Percentiles rank a stretch among this genome's conserved stretches.
Conservation (phyloP, 2,113 vertebrate species). For the Halichoeres trimaculatus region DNA sequence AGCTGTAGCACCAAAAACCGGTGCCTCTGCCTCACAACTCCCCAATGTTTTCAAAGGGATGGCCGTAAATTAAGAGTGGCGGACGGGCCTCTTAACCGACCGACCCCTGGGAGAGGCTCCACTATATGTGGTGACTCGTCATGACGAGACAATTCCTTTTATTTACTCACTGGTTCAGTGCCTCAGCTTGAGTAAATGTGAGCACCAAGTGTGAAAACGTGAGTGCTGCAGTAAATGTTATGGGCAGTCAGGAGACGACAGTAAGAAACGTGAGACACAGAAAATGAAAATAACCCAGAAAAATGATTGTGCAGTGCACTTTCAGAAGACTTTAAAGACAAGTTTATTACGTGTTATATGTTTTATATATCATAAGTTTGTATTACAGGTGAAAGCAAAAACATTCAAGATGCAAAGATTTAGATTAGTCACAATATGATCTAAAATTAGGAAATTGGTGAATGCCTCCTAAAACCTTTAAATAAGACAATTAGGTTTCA, state of each 20-base stretch:
- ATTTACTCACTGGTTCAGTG: constrained; percentile 53
- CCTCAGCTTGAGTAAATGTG: constrained; percentile 47
- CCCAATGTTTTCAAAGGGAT: constrained; percentile 67
- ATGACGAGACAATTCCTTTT: constrained; percentile 52
- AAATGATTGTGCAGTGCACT: constrained; percentile 8
- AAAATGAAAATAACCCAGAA: constrained; percentile 4
- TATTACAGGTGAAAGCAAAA: too few species aligned
- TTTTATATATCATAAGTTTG: too few species aligned
- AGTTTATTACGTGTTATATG: too few species aligned
- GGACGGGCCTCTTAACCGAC: constrained; percentile 66
- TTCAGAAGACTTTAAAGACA: not conserved
- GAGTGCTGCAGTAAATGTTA: constrained; percentile 48
- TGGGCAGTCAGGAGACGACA: constrained; percentile 25
- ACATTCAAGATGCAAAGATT: too few species aligned
- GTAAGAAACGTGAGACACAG: constrained; percentile 17
- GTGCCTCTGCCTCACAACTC: constrained; percentile 67
- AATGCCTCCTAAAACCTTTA: too few species aligned
- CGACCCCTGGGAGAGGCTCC: constrained; percentile 60
- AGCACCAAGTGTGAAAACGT: constrained; percentile 51
- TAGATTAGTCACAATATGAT: too few species aligned
- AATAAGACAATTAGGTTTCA: too few species aligned
- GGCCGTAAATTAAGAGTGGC: constrained; percentile 67
- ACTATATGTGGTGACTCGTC: constrained; percentile 39
- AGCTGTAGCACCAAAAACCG: constrained; percentile 75
- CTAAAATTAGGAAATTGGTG: too few species aligned